Evolutionary conservation across 2,888 invertebrate genomes (phyloP).

Genomic region (Diachrysia chrysitis): DNA sequence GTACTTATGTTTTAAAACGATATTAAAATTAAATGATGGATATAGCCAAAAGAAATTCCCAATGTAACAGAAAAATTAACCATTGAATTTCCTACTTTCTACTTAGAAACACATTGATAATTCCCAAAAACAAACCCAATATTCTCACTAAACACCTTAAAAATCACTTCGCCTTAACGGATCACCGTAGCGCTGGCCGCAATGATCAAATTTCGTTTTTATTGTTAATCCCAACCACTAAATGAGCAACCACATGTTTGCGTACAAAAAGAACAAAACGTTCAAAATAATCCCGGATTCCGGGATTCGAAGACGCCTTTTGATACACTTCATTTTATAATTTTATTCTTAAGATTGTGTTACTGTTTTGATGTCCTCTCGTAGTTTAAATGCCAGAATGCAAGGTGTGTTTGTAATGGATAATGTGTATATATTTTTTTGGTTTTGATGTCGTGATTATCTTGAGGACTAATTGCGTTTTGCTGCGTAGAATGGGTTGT

Average conservation of each 20-base stretch:
- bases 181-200: conserved; percentile 69
- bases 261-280: conserved; percentile 68
- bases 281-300: conserved; percentile 71
- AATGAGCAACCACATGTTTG: conserved; percentile 83
- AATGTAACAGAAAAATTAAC: no score
- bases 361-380: conserved; percentile 46
- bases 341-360: conserved; percentile 55
- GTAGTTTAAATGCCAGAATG: conserved; percentile 38
- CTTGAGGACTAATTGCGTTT: not conserved
- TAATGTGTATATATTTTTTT: not conserved
- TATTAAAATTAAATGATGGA: no score
- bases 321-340: conserved; percentile 63
- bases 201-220: conserved; percentile 90
- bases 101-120: no score
- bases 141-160: not conserved
- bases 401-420: conserved; percentile 24
- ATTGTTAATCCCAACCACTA: conserved; percentile 85
- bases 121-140: no score
- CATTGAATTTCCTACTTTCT: no score
- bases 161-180: conserved; percentile 75
- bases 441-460: not conserved
- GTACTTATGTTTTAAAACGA: no score
- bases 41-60: no score
- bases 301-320: conserved; percentile 71
- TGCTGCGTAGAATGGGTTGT: not conserved